Evolutionary conservation across 2,888 invertebrate species (phyloP), one percentile per base, ranked within the genome.

Genomic region (Phrixothrix hirtus): DNA sequence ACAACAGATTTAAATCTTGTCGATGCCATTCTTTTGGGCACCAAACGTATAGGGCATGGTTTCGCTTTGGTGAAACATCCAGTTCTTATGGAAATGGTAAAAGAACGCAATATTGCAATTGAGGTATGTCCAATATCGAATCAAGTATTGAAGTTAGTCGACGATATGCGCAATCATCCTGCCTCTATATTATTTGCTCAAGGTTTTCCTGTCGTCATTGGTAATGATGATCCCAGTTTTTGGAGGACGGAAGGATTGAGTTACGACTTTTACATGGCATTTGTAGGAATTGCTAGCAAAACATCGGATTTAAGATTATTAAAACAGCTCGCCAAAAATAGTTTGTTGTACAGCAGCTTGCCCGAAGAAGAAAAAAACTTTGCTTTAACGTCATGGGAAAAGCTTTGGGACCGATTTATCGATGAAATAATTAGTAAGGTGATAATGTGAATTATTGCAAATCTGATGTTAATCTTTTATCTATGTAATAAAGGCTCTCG

Each of bases 111-210:
- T 15, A 87, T 90, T 25, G 87, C 85, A 0, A 71, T 90, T 17
- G 91, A 92, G 75, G 80, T 91, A 1, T 86, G 85, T 70, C 87
- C 91, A 0, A 81, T 92, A 49, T 91, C 91, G 0, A 91, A 91
- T 73, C 83, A 86, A 67, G 87, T 72, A 61, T 72, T 90, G 15
- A 82, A 81, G 47, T 74, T 91, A 36, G 84, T 89, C 1, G 75
- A 78, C 3, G 90, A 91, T 69, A 69, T 87, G 15, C 77, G 90
- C 3, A 90, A 91, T 71, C 91, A 91, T 77, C 89, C 91, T 0
- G 81, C 83, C 0, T 78, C 81, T 10, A 68, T 75, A 5, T 79
- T 87, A 35, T 78, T 91, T 36, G 82, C 88, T 2, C 77, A 82
- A 12, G 81, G 83, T 29, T 80, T 83, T 65, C 88, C 91, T 0